Base-by-base conservation (phyloP, 2,888 invertebrate species). In the Trichopoda pennipes region DNA sequence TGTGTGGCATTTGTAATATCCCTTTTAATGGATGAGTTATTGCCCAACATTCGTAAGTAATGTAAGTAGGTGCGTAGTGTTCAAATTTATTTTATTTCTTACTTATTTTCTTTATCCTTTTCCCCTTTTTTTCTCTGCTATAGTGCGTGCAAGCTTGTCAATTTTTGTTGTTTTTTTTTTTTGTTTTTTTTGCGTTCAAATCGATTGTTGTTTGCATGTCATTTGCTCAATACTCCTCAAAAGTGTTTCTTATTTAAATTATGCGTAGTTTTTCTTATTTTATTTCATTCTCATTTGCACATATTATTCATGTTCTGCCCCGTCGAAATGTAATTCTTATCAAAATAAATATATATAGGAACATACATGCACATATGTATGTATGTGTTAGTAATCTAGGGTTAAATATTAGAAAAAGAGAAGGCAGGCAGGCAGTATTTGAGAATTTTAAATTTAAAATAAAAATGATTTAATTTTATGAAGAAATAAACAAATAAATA, bases 11-110 rank as follows among this genome's bases (percentile, higher is more conserved):
- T 84, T 83, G 70, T 84, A 83, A 84, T 88, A 89, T 89, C 89
- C 89, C 88, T 88, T 89, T 89, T 89, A 89, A 89, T 89, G 89
- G 89, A 89, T 89, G 89, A 89, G 88, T 89, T 89, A 89, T 89
- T 89, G 89, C 89, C 88, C 86, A 88, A 89, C 89, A 89, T 88
- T 88, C 89, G 86, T 88, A 89, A 89, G 89, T 89, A 89, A 80
- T 73, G 9, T 76, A 83, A 73, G 83, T 83, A 83, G 83, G 83
- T 83, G 80, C 83, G 80, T 84, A 82, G 80, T 83, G 83, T 83
- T 86, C 80, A 85, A 86, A 85, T 86, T 86, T 85, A 85, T 86
- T 85, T 85, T 85, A 84, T 85, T 85, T 84, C 84, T 84, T 66
- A 61, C 28, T 73, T 73, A 63, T 76, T 85, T 74, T 83, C 80